phyloP scores from a whole-genome alignment of 2,113 vertebrate genomes.

The Struthidea cinerea region DNA sequence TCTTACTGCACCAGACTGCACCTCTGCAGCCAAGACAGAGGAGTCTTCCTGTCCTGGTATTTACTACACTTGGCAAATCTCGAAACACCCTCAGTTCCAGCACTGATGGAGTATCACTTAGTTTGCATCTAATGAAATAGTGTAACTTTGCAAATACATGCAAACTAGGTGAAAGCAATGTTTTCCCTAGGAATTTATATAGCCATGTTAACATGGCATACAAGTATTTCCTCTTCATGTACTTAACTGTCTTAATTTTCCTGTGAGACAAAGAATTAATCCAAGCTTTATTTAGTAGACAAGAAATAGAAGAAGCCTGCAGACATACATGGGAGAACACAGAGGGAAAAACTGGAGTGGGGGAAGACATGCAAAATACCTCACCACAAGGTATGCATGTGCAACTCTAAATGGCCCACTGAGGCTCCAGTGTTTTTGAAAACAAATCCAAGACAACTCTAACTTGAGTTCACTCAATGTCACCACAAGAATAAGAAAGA shows the following conservation, averaged over 20 bases:
- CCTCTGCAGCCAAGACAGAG: background rate
- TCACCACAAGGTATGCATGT: background rate
- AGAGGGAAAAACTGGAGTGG: background rate
- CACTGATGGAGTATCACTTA: background rate
- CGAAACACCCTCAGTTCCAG: background rate
- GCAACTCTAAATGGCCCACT: background rate
- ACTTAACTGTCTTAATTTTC: background rate
- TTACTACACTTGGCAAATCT: background rate
- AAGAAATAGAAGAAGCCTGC: background rate
- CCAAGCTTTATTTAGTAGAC: background rate
- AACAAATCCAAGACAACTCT: background rate
- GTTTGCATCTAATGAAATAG: background rate
- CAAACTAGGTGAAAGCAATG: background rate
- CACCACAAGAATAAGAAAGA: background rate
- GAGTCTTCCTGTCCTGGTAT: background rate
- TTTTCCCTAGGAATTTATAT: background rate
- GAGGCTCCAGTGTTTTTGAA: background rate
- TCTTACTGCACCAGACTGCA: background rate
- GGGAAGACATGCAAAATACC: background rate
- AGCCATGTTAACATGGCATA: background rate
- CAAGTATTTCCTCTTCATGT: background rate
- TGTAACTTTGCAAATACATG: background rate
- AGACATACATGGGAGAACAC: background rate
- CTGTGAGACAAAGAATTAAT: background rate
- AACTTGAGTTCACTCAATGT: background rate